Base-by-base conservation (phyloP, 2,888 invertebrate genomes). In the Sisyra terminalis region DNA sequence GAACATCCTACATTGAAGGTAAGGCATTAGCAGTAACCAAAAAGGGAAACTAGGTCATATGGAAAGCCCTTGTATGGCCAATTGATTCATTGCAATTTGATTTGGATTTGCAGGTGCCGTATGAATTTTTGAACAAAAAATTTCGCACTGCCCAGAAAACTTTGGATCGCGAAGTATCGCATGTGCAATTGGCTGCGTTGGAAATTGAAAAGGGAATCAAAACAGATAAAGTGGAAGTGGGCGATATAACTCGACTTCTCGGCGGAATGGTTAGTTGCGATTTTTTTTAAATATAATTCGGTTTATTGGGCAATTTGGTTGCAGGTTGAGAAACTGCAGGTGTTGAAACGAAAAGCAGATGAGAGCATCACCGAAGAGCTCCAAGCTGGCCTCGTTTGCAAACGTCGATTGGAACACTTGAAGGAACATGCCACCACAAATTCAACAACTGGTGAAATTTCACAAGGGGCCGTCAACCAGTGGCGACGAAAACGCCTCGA, bases 1-100 rank as follows among this genome's bases (percentile, higher is more conserved):
- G 97, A 97, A 64, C 93, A 96, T 67, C 86, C 93, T 41, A 93
- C 94, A 17, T 70, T 96, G 50, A 94, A 94, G 77, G 88, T 86
- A 66, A 59, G 51, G 44, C 35, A 14, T 36, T 34, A 51, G 44
- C 35, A 14, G 31, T 34, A 37, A 17, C 9, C 24, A 24, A 24
- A 5, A 24, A 24, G 24, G 24, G 24, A 5, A 24, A 5, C 24
- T 24, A 24, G 24, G 24, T 24, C 24, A 24, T 24, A 24, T 24
- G 3, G 24, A 24, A 24, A 24, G 7, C 24, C 24, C 24, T 24
- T 24, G 5, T 24, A 24, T 5, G 24, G 24, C 24, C 7, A 5
- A 7, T 3, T 24, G 24, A 7, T 5, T 7, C 24, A 24, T 24
- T 24, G 18, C 29, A 17, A 8, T 44, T 29, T 34, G 3, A 9